Conservation (phyloP, 2,797 vertebrate species). For the Anolis apletophallus region DNA sequence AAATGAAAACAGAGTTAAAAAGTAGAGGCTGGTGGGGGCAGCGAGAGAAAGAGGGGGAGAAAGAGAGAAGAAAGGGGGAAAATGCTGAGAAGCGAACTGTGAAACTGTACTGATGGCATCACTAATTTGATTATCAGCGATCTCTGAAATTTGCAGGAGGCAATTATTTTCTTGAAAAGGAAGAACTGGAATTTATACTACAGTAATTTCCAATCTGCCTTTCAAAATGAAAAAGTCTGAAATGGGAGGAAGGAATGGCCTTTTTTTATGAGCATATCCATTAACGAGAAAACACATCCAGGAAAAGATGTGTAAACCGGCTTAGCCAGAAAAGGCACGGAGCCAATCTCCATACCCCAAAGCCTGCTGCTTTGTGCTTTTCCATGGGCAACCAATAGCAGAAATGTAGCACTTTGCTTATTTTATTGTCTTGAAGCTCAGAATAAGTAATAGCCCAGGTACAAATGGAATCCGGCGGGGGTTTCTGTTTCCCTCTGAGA, state of each 20-base stretch:
- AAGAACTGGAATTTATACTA: constrained; percentile 29
- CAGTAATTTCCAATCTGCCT: constrained; percentile 36
- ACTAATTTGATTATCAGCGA: constrained; percentile 54
- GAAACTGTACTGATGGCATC: constrained; percentile 41
- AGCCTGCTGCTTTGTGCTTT: background rate
- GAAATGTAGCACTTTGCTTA: background rate
- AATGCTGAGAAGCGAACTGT: background rate
- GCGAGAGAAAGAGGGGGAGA: background rate
- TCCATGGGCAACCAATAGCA: too few species aligned
- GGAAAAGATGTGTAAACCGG: constrained; percentile 11
- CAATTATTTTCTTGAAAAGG: constrained; percentile 55
- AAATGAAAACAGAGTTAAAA: constrained; percentile 14
- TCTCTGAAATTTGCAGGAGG: constrained; percentile 51
- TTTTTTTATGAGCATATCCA: constrained; percentile 41
- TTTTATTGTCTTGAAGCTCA: background rate
- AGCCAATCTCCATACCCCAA: background rate
- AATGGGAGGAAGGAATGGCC: constrained; percentile 34
- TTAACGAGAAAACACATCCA: constrained; percentile 44
- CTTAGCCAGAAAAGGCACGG: too few species aligned
- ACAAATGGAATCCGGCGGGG: background rate
- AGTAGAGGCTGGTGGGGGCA: background rate
- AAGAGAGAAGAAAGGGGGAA: constrained; percentile 11
- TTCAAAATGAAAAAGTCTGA: constrained; percentile 45
- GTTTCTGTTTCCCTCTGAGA: background rate
- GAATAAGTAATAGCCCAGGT: background rate